Base-by-base conservation (phyloP, 2,888 invertebrate genomes). In the Drosophila mulleri region DNA sequence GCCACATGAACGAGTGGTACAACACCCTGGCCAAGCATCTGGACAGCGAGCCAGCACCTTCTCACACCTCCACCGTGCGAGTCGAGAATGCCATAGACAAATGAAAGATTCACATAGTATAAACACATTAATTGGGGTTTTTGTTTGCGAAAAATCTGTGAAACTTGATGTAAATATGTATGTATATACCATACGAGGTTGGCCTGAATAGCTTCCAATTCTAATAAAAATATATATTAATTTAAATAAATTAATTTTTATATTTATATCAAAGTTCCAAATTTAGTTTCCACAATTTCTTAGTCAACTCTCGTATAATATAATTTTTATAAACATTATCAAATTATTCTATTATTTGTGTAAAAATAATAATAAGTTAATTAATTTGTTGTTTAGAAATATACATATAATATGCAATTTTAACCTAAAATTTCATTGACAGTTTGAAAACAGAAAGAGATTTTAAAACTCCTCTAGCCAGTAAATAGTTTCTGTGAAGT, bases 1-100 rank as follows among this genome's bases (percentile, higher is more conserved):
- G 83, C 9, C 92, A 92, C 53, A 88, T 92, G 57, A 83, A 80
- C 58, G 91, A 91, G 14, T 92, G 91, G 92, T 92, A 92, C 75
- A 90, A 87, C 48, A 90, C 91, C 5, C 47, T 91, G 39, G 59
- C 87, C 0, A 89, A 82, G 54, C 82, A 89, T 26, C 39, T 88
- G 50, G 80, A 83, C 0, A 45, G 57, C 16, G 73, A 80, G 0
- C 12, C 50, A 0, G 54, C 7, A 0, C 64, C 52, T 23, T 9
- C 52, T 1, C 67, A 18, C 8, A 23, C 11, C 12, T 5, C 52
- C 0, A 48, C 39, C 35, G 45, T 26, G 9, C 52, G 39, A 11
- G 58, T 29, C 23, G 37, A 35, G 12, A 86, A 85, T 45, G 70
- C 72, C 60, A 74, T 88, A 48, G 60, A 67, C 26, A 47, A 57